Conservation (phyloP, 2,797 vertebrate species). For the Alcedo quadribrachys region DNA sequence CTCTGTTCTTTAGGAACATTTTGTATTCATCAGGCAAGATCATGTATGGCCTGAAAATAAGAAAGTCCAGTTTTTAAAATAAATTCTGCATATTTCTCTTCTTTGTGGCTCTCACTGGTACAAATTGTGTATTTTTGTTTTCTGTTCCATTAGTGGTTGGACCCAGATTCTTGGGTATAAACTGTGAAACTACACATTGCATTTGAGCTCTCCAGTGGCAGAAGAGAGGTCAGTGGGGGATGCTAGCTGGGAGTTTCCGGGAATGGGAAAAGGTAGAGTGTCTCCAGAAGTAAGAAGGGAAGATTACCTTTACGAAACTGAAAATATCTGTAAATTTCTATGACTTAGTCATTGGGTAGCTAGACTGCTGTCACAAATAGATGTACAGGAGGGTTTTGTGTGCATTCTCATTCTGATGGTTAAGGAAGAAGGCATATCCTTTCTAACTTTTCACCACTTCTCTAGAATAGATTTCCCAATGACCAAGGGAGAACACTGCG, state of each 20-base stretch:
- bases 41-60: not conserved
- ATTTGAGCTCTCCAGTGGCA: not conserved
- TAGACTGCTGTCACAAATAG: not conserved
- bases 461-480: not conserved
- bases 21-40: not conserved
- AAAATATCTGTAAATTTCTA: not conserved
- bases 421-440: not conserved
- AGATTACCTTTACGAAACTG: not conserved
- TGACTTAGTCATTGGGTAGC: not conserved
- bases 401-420: not conserved
- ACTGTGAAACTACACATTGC: fast-evolving
- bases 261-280: not conserved
- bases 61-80: not conserved
- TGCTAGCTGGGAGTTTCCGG: not conserved
- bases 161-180: not conserved
- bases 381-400: not conserved
- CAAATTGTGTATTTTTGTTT: not conserved
- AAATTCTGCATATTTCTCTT: not conserved
- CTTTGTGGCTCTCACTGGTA: not conserved
- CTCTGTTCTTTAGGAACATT: not conserved
- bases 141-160: not conserved
- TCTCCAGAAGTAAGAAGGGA: not conserved
- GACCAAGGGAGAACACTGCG: not conserved
- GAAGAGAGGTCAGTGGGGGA: not conserved
- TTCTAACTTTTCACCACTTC: not conserved